Evolutionary conservation across 2,113 vertebrate species (phyloP).

Genomic region (Lagopus leucura): DNA sequence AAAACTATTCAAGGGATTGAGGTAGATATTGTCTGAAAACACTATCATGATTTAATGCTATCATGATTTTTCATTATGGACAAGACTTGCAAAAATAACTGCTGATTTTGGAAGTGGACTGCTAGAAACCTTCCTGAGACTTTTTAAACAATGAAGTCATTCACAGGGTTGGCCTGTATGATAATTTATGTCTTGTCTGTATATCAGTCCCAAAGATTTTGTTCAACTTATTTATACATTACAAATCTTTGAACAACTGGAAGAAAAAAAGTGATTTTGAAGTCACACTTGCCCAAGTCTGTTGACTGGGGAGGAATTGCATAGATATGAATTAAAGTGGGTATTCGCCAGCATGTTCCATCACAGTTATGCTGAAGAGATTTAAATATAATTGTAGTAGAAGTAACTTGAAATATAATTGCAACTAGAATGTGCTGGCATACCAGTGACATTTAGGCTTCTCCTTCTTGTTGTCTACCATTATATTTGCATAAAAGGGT

Average conservation of each 20-base stretch:
- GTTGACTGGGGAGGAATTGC: not conserved
- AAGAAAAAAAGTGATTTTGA: not conserved
- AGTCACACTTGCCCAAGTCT: not conserved
- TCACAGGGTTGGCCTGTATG: not conserved
- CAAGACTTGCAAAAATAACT: not conserved
- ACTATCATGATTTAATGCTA: not conserved
- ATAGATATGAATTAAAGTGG: not conserved
- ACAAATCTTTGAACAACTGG: not conserved
- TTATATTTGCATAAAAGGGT: not conserved
- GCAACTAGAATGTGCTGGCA: not conserved
- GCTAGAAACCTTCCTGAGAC: not conserved
- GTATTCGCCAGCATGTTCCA: not conserved
- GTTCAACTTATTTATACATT: not conserved
- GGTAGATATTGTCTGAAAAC: not conserved
- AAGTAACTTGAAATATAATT: not conserved
- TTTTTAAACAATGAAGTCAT: not conserved
- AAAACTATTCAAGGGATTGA: not conserved
- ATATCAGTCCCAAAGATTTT: not conserved
- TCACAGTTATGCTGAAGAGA: not conserved
- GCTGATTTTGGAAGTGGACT: not conserved
- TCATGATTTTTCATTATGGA: not conserved
- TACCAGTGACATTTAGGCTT: not conserved
- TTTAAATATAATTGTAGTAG: not conserved
- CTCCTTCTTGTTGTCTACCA: not conserved
- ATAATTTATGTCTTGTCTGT: not conserved